A percentile compares a stretch with the other conserved stretches of the same genome.
These are phyloP conservation scores for Pheosia tremula DNA, from an alignment of 2,888 invertebrate genomes.

Conservation along the genomic window DNA sequence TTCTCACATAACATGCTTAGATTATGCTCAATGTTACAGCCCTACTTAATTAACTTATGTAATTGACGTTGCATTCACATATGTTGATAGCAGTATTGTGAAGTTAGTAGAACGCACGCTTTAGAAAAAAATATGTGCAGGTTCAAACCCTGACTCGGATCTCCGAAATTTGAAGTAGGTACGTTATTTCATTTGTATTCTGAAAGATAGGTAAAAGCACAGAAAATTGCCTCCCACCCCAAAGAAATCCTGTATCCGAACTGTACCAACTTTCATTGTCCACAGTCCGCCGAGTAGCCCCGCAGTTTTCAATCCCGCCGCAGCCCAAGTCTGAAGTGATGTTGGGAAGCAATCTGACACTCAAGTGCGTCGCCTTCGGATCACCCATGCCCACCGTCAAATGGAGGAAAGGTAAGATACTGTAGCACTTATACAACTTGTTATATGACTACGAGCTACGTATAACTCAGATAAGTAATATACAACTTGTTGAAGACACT, in stretches of 20 bases:
- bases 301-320: constrained; percentile 97
- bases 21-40: constrained; percentile 25
- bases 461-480: background rate
- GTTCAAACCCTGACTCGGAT: no score
- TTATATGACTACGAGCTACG: background rate
- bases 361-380: constrained; percentile 98
- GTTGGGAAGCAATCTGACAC: constrained; percentile 94
- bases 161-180: no score
- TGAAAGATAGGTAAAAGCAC: no score
- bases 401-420: constrained; percentile 90
- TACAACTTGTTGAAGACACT: background rate
- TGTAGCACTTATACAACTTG: background rate
- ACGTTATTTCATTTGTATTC: no score
- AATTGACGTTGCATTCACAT: no score
- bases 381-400: constrained; percentile 99
- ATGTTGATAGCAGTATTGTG: no score
- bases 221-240: no score
- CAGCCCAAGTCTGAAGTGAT: constrained; percentile 94
- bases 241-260: no score
- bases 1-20: constrained; percentile 39
- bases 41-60: no score
- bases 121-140: no score
- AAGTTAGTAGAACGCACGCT: no score
- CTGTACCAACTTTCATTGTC: constrained; percentile 30
- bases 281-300: constrained; percentile 96